Conservation (phyloP, 2,113 vertebrate species). For the human (Homo sapiens) region DNA sequence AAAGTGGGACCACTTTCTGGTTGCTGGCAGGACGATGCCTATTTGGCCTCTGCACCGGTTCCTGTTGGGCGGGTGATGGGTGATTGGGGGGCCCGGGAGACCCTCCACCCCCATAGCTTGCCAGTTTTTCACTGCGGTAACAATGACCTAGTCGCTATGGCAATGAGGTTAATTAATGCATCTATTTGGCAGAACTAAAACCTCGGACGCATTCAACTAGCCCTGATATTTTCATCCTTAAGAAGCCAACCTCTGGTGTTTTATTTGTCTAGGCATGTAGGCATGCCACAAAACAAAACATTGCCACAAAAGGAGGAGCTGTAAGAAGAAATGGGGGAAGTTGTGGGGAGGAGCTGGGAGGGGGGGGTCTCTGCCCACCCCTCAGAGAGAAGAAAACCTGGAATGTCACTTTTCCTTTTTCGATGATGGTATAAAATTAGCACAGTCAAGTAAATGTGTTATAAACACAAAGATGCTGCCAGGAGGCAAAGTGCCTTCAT, state of each 20-base stretch:
- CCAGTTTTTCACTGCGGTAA: constrained; percentile 61
- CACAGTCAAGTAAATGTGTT: not conserved
- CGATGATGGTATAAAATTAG: constrained; percentile 30
- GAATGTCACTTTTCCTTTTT: not conserved
- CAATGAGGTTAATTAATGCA: constrained; percentile 79
- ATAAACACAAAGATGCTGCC: constrained; percentile 48
- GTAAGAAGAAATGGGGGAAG: not conserved
- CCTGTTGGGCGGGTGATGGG: not conserved
- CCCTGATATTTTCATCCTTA: constrained; percentile 50
- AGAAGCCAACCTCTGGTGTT: constrained; percentile 49
- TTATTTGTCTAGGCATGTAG: not conserved
- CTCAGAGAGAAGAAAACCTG: not conserved
- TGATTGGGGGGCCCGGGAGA: not conserved
- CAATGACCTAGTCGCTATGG: constrained; percentile 75
- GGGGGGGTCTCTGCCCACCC: not conserved
- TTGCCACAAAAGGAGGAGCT: not conserved
- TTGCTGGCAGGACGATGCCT: not conserved
- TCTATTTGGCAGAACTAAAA: constrained; percentile 73
- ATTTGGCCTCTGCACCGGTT: not conserved
- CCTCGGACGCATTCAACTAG: constrained; percentile 61
- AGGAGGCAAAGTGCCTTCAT: not conserved
- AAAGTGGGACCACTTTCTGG: not conserved
- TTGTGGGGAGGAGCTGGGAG: not conserved
- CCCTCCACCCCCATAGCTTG: constrained; percentile 59
- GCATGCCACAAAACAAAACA: not conserved